phyloP scores from a whole-genome alignment of 2,888 invertebrate species.

The Noctua pronuba region DNA sequence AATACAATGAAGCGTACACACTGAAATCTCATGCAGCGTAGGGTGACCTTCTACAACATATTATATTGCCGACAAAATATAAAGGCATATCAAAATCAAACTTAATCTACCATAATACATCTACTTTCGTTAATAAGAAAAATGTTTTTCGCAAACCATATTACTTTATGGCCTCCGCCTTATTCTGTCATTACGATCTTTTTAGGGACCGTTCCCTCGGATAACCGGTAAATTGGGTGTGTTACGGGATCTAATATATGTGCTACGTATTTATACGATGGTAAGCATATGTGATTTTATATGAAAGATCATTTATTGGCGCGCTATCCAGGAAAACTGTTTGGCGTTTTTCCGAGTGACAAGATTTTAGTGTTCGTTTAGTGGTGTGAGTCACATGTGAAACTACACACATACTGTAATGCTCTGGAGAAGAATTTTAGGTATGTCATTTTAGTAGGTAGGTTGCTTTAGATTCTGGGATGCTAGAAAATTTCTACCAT shows the following conservation, averaged over 20 bases:
- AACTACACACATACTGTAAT: background rate
- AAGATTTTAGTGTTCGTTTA: background rate
- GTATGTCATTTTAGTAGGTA: background rate
- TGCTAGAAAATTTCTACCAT: too few relatives aligned
- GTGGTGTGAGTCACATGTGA: background rate
- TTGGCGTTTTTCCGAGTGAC: slow-evolving; percentile 17
- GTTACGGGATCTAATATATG: slow-evolving; percentile 53
- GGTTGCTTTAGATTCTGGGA: background rate
- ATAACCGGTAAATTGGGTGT: slow-evolving; percentile 68
- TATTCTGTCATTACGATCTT: slow-evolving; percentile 66
- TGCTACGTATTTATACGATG: slow-evolving; percentile 54
- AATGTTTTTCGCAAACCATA: slow-evolving; percentile 39
- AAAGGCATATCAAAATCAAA: slow-evolving; percentile 33
- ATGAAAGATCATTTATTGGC: slow-evolving; percentile 46
- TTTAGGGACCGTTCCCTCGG: slow-evolving; percentile 60
- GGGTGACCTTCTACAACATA: background rate
- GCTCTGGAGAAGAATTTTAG: background rate
- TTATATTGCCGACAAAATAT: background rate
- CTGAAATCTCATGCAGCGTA: background rate
- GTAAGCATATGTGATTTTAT: slow-evolving; percentile 54
- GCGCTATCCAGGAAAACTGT: slow-evolving; percentile 24
- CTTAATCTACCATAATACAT: slow-evolving; percentile 17
- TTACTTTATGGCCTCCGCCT: slow-evolving; percentile 44
- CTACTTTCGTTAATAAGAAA: slow-evolving; percentile 35
- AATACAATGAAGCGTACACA: too few relatives aligned